phyloP scores from a whole-genome alignment of 2,113 vertebrate species.

The Bambusicola thoracicus region DNA sequence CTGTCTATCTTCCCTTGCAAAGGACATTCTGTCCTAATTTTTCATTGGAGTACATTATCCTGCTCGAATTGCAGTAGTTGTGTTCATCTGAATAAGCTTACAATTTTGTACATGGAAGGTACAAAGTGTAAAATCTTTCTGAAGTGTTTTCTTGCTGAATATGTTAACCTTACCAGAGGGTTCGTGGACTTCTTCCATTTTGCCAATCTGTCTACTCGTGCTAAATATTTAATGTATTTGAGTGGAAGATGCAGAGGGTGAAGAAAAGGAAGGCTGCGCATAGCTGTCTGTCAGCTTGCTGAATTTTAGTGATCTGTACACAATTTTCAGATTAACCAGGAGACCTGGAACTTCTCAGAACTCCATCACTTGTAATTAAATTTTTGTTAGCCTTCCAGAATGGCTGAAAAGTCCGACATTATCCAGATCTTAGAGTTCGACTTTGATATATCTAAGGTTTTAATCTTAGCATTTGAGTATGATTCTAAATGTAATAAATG shows the following conservation, averaged over 20 bases:
- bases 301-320: neutral
- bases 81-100: neutral
- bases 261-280: neutral
- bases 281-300: neutral
- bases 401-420: neutral
- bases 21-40: neutral
- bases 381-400: neutral
- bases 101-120: neutral
- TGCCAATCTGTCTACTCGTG: neutral
- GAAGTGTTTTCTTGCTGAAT: neutral
- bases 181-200: neutral
- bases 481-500: neutral
- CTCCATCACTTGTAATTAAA: neutral
- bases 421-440: neutral
- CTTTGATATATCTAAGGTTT: neutral
- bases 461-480: neutral
- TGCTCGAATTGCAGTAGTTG: neutral
- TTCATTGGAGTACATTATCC: neutral
- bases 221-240: neutral
- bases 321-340: neutral
- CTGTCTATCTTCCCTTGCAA: neutral
- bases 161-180: neutral
- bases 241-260: fast-evolving
- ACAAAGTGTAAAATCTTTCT: neutral
- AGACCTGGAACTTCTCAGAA: neutral